phyloP scores from a whole-genome alignment of 2,888 invertebrate species.

The Cyaniris semiargus region DNA sequence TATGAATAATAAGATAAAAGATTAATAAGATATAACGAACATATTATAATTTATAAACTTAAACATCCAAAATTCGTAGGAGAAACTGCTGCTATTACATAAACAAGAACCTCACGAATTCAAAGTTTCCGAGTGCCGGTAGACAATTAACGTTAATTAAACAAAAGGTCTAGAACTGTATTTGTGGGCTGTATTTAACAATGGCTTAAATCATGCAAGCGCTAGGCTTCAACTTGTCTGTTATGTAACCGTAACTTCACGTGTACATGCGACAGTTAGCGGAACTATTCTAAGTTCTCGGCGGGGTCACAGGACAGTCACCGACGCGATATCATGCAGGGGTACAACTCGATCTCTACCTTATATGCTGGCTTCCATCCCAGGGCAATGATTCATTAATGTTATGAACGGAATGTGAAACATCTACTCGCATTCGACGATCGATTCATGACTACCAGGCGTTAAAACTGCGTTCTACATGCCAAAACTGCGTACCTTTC shows the following conservation, averaged over 20 bases:
- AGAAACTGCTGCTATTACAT: conserved; percentile 5
- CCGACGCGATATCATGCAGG: conserved; percentile 9
- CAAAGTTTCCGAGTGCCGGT: neutral
- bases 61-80: neutral
- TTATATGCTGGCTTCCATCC: conserved; percentile 26
- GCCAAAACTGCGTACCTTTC: conserved; percentile 34
- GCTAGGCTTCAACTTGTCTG: conserved; percentile 8
- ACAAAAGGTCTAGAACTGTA: conserved; percentile 7
- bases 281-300: conserved; percentile 37
- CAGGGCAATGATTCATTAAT: conserved; percentile 24
- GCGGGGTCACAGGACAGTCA: neutral
- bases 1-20: neutral
- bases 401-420: neutral
- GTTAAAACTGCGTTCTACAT: conserved; percentile 27
- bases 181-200: neutral
- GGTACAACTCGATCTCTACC: conserved; percentile 22
- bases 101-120: conserved; percentile 2
- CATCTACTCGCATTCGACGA: conserved; percentile 11
- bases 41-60: neutral
- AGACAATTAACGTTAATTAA: conserved; percentile 3
- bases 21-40: neutral
- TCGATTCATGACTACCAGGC: conserved; percentile 21
- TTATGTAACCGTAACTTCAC: conserved; percentile 39
- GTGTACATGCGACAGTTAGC: conserved; percentile 35
- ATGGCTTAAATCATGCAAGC: conserved; percentile 14